A percentile compares a stretch with the other conserved stretches of the same genome.
Conservation (phyloP, 2,888 invertebrate genomes). For the Lamellibrachia columna region DNA sequence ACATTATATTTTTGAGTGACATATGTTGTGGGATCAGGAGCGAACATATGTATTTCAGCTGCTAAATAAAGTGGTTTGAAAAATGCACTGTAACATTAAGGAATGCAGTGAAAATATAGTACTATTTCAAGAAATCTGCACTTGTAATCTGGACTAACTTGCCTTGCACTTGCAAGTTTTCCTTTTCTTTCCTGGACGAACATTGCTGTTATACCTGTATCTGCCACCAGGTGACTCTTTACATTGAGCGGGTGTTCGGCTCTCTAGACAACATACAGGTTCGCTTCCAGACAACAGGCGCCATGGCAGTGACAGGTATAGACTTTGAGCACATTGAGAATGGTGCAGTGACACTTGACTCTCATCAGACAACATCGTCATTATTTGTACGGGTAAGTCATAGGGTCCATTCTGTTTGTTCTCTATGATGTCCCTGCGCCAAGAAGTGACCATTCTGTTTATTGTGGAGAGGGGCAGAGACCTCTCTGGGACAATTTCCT, state of each 20-base stretch:
- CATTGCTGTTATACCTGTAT: background rate
- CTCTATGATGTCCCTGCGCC: too few species aligned
- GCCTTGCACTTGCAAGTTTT: background rate
- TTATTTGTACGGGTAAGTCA: conserved; percentile 48
- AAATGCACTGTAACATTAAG: too few species aligned
- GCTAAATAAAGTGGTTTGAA: too few species aligned
- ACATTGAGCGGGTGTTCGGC: conserved; percentile 56
- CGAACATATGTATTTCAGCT: too few species aligned
- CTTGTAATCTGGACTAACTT: background rate
- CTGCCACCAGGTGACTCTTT: conserved; percentile 50
- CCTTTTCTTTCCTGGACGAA: background rate
- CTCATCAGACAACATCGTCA: conserved; percentile 46
- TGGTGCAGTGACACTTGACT: conserved; percentile 51
- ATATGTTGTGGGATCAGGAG: too few species aligned
- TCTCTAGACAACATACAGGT: conserved; percentile 54
- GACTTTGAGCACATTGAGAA: conserved; percentile 44
- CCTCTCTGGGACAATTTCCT: too few species aligned
- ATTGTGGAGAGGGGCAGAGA: too few species aligned
- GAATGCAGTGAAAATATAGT: too few species aligned
- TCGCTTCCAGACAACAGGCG: conserved; percentile 48
- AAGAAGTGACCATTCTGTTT: too few species aligned
- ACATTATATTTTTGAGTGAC: too few species aligned
- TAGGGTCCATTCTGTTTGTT: background rate
- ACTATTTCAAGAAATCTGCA: background rate
- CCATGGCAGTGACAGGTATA: conserved; percentile 45